Evolutionary conservation across 2,113 vertebrate genomes (phyloP).

Genomic region (Amia ocellicauda): DNA sequence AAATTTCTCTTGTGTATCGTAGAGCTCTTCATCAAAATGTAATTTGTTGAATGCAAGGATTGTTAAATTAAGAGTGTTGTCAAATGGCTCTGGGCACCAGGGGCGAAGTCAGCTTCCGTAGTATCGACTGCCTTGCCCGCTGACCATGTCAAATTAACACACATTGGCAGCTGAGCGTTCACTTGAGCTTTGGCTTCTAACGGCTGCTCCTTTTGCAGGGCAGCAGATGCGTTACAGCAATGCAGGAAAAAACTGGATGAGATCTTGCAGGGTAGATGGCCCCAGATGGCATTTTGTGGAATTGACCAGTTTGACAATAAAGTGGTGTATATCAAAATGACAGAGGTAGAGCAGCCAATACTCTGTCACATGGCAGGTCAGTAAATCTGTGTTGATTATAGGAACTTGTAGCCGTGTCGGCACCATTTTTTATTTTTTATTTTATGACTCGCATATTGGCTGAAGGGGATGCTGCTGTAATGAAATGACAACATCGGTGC

Average conservation of each 20-base stretch:
- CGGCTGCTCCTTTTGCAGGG: conserved; percentile 23
- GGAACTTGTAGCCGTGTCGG: not conserved
- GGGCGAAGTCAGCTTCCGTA: not conserved
- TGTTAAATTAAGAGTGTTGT: not conserved
- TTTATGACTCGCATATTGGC: too few species aligned
- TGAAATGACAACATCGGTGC: too few species aligned
- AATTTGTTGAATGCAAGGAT: not conserved
- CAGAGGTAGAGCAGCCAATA: conserved; percentile 25
- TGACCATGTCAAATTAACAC: not conserved
- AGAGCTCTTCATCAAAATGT: not conserved
- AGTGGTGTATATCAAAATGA: conserved; percentile 44
- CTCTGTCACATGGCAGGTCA: conserved; percentile 39
- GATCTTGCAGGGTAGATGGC: conserved; percentile 37
- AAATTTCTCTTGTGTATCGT: too few species aligned
- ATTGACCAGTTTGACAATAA: conserved; percentile 44
- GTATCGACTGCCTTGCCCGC: not conserved
- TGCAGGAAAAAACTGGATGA: conserved; percentile 46
- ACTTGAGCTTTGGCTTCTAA: not conserved
- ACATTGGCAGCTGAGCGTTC: conserved; percentile 7
- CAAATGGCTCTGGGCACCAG: not conserved
- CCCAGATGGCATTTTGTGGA: conserved; percentile 38
- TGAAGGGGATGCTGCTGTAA: not conserved
- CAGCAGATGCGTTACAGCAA: conserved; percentile 39
- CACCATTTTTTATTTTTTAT: not conserved
- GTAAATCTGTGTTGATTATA: conserved; percentile 5